phyloP scores from a whole-genome alignment of 2,113 vertebrate genomes.

The Saimiri boliviensis region DNA sequence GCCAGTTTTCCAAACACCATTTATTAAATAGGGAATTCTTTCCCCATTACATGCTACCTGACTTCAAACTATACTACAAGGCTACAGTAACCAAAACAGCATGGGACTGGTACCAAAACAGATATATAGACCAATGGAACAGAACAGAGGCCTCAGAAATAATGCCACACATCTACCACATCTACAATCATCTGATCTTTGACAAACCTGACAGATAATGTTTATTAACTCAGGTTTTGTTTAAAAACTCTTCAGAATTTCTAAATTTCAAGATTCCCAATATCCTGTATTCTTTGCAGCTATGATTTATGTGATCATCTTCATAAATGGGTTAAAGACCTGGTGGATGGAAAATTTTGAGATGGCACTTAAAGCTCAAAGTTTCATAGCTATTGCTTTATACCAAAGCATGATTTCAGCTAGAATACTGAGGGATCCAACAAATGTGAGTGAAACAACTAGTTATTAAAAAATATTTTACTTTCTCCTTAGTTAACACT shows the following conservation, averaged over 20 bases:
- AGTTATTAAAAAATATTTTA: not conserved
- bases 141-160: too few relatives aligned
- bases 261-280: not conserved
- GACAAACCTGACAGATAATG: too few relatives aligned
- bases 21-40: too few relatives aligned
- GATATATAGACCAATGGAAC: too few relatives aligned
- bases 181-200: too few relatives aligned
- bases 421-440: not conserved
- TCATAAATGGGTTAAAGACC: not conserved
- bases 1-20: too few relatives aligned
- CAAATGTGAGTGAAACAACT: not conserved
- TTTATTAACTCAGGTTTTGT: not conserved
- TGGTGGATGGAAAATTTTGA: not conserved
- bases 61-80: too few relatives aligned
- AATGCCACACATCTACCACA: too few relatives aligned
- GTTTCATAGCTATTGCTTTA: not conserved
- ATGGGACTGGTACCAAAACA: too few relatives aligned
- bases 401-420: not conserved
- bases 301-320: not conserved
- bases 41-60: too few relatives aligned
- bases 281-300: not conserved
- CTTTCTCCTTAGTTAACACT: not conserved
- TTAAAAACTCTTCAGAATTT: conserved; percentile 22
- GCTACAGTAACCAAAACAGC: too few relatives aligned
- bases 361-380: not conserved